Base-by-base conservation (phyloP, 2,888 invertebrate species). In the Girardia tigrina region DNA sequence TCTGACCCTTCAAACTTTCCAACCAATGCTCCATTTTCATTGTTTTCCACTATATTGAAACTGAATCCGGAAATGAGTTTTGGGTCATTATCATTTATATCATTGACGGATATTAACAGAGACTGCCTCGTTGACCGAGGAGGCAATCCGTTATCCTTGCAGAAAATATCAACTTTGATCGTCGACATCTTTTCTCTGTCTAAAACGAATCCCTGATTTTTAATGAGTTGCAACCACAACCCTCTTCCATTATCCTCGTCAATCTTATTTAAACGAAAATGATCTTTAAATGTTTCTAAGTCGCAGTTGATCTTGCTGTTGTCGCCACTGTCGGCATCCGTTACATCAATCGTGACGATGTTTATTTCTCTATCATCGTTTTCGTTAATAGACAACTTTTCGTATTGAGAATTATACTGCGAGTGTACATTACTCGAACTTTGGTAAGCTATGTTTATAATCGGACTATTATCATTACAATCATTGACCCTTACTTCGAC, bases 401-500 rank as follows among this genome's bases (percentile, higher is more conserved):
- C 56, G 23, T 56, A 23, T 16, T 56, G 56, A n/a, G 56, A 56
- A n/a, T 56, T 56, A n/a, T 56, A 56, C n/a, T 56, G 23, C 4
- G 56, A 56, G 23, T 16, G 6, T 6, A 4, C 56, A 16, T 12
- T 20, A 56, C 4, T 56, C n/a, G 56, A 23, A 20, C 23, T 56
- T n/a, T n/a, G 8, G 23, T 56, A 56, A 12, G 72, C 29, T 28
- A 75, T 28, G 1, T 28, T 73, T 14, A 75, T 75, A 28, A 28
- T 23, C 1, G 75, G 75, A 28, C 70, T 70, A 71, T 75, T 70
- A 23, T 75, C 75, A 29, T 75, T 75, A 28, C 75, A 75, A 28
- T 75, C 75, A 23, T 73, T 20, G n/a, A 75, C 28, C 29, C 26
- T 70, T 28, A 75, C 28, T 28, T 71, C 70, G 23, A 75, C 29